A percentile compares a stretch with the other conserved stretches of the same genome.
phyloP scores from a whole-genome alignment of 2,888 invertebrate species.

The Gibbula magus region DNA sequence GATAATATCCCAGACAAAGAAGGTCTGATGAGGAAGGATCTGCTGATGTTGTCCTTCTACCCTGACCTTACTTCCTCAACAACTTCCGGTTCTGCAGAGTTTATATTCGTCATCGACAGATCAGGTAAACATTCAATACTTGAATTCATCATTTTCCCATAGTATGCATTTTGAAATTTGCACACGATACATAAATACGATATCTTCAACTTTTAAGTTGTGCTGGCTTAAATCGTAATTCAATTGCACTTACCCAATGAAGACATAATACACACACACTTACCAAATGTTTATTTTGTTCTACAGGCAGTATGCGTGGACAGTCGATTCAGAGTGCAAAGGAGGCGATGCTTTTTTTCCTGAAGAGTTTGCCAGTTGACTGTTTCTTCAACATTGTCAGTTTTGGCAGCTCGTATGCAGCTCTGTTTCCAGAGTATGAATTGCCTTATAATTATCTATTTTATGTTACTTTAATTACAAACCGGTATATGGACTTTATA shows the following conservation, averaged over 20 bases:
- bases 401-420: slow-evolving; percentile 56
- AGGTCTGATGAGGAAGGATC: neutral
- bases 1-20: neutral
- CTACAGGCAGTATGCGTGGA: slow-evolving; percentile 60
- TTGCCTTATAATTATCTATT: too few relatives aligned
- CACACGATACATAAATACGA: too few relatives aligned
- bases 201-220: too few relatives aligned
- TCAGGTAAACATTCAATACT: neutral
- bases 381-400: slow-evolving; percentile 63
- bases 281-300: too few relatives aligned
- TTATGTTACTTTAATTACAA: too few relatives aligned
- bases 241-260: too few relatives aligned
- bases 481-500: too few relatives aligned
- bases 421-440: slow-evolving; percentile 59
- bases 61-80: neutral
- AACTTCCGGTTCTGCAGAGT: neutral
- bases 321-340: slow-evolving; percentile 54
- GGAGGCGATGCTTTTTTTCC: slow-evolving; percentile 58
- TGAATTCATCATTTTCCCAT: neutral
- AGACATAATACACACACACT: too few relatives aligned
- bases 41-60: neutral
- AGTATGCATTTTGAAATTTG: too few relatives aligned
- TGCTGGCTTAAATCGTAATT: too few relatives aligned
- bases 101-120: neutral
- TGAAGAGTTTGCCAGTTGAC: slow-evolving; percentile 64